Base-by-base conservation (phyloP, 2,888 invertebrate genomes). In the Plebejus melissa region DNA sequence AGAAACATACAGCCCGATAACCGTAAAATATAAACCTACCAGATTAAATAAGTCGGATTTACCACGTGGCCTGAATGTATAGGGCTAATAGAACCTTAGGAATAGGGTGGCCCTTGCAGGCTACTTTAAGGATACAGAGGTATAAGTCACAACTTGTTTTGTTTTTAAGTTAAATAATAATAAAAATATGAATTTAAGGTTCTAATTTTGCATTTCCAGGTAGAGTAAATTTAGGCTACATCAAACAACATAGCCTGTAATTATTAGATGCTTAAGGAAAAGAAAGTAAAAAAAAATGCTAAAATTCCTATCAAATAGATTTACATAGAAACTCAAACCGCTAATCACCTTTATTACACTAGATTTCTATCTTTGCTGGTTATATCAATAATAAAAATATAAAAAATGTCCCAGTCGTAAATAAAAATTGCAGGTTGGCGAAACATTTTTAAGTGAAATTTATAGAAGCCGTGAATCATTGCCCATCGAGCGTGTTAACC, bases 1-100 rank as follows among this genome's bases (percentile, higher is more conserved):
- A 11, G 28, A 54, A 54, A 72, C 32, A 72, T 50, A 71, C 13
- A 71, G 50, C 54, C 72, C 46, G 32, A 72, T 72, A 72, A 72
- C 50, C 72, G 50, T 79, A 77, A 79, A 76, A 77, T 76, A 77
- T 76, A 78, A 74, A 76, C 76, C 75, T 76, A 57, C 74, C 74
- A 89, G 88, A 89, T 89, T 89, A 90, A 89, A 89, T 90, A 88
- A 88, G 86, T 83, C 83, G 85, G 89, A 89, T 89, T 89, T 89
- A 89, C 89, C 87, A 85, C 90, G 89, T 89, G 89, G 82, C 81
- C 80, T 77, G 88, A 86, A 89, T 89, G 82, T 83, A 83, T 85
- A 83, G 82, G 76, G 82, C 81, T 88, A 87, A 88, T 88, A 89
- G 83, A 11, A 16, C 7, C n/a, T 46, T 38, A 22, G 16, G 7